These are phyloP conservation scores for Crematogaster levior DNA, from an alignment of 2,888 invertebrate species.

Conservation along the genomic window DNA sequence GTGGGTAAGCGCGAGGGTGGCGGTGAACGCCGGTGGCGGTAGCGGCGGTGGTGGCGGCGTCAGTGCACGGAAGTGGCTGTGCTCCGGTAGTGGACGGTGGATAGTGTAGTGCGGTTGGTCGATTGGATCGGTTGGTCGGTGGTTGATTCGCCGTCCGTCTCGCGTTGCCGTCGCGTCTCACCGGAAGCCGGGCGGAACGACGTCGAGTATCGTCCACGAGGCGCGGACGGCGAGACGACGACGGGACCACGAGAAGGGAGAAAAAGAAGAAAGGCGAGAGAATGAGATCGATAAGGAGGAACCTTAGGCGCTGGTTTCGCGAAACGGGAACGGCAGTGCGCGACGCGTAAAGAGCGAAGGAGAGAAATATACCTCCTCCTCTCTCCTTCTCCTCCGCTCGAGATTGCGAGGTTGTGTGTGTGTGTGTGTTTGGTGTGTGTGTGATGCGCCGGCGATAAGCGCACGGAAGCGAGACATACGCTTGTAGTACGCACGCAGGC, in stretches of 20 bases:
- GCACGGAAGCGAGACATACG: conserved; percentile 61
- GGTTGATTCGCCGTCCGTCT: conserved; percentile 57
- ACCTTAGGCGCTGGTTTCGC: conserved; percentile 67
- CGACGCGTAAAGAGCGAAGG: conserved; percentile 68
- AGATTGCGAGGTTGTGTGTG: conserved; percentile 9
- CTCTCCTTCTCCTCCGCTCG: background rate
- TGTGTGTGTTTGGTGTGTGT: conserved; percentile 43
- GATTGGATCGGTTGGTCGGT: conserved; percentile 62
- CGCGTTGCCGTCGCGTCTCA: conserved; percentile 41
- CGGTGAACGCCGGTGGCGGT: conserved; percentile 64
- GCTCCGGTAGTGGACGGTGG: conserved; percentile 67
- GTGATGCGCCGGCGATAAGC: conserved; percentile 37
- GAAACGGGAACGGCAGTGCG: conserved; percentile 74
- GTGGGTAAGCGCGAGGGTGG: conserved; percentile 56
- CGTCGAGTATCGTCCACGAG: conserved; percentile 35
- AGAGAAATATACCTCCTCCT: conserved; percentile 1
- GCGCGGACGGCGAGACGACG: conserved; percentile 55
- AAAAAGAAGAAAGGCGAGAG: conserved; percentile 53
- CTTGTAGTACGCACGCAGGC: conserved; percentile 51
- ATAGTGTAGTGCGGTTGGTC: conserved; percentile 62
- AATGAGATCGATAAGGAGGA: conserved; percentile 79
- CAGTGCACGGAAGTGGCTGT: conserved; percentile 59
- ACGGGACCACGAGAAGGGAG: conserved; percentile 64
- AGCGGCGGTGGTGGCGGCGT: conserved; percentile 47
- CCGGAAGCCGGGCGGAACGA: background rate